A percentile compares a stretch with the other conserved stretches of the same genome.
Conservation (phyloP, 2,888 invertebrate genomes). For the Halocaridina rubra region DNA sequence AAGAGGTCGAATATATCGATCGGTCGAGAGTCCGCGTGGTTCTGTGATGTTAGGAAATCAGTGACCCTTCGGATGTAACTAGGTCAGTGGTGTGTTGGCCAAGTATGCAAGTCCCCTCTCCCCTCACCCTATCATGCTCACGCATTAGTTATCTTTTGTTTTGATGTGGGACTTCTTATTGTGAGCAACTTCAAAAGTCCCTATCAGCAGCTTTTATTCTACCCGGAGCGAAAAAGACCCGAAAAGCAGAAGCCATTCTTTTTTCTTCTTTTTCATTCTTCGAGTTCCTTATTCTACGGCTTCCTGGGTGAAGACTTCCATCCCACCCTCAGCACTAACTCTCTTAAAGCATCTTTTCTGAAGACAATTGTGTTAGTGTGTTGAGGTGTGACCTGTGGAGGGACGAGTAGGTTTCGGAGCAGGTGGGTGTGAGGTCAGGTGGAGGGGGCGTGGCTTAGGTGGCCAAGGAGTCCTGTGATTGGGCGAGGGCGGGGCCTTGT, state of each 20-base stretch:
- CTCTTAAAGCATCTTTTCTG: not conserved
- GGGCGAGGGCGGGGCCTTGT: slow-evolving; percentile 42
- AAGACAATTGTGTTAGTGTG: slow-evolving; percentile 37
- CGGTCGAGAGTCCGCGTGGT: too few species aligned
- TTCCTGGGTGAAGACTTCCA: not conserved
- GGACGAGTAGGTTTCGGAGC: slow-evolving; percentile 40
- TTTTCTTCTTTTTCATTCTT: not conserved
- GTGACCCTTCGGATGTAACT: slow-evolving; percentile 22
- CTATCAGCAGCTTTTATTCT: too few species aligned
- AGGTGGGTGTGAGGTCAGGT: slow-evolving; percentile 50
- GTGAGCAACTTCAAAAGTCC: not conserved
- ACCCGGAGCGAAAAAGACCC: too few species aligned
- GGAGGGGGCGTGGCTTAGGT: slow-evolving; percentile 37
- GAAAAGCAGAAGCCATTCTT: not conserved
- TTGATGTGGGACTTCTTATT: not conserved
- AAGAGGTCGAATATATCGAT: too few species aligned
- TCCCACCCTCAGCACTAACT: not conserved
- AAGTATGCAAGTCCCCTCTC: not conserved
- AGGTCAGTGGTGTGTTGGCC: slow-evolving; percentile 20
- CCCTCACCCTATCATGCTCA: too few species aligned
- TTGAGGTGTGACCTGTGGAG: slow-evolving; percentile 15
- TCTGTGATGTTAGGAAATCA: too few species aligned
- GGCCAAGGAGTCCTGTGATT: slow-evolving; percentile 37
- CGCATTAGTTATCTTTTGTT: too few species aligned
- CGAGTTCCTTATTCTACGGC: not conserved